phyloP scores from a whole-genome alignment of 2,113 vertebrate genomes.

The Eidolon helvum region DNA sequence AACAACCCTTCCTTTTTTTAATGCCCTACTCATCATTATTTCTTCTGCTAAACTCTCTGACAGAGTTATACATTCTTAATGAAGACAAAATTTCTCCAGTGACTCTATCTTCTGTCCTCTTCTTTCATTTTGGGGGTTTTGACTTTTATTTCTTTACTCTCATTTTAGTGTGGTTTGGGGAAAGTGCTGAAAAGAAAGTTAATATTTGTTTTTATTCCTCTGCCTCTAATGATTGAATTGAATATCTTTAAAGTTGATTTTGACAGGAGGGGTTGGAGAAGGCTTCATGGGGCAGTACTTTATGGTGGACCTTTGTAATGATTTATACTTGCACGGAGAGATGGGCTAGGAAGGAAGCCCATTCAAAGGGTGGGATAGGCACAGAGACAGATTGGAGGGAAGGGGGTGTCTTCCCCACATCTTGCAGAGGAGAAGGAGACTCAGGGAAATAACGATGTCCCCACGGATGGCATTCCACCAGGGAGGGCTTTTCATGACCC shows the following conservation, averaged over 20 bases:
- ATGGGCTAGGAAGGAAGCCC: background rate
- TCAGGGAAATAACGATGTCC: rapidly evolving
- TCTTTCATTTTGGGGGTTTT: background rate
- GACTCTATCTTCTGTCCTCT: background rate
- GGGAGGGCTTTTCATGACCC: background rate
- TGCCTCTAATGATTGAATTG: background rate
- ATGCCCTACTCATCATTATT: background rate
- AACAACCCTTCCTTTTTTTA: background rate
- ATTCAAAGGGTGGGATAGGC: background rate
- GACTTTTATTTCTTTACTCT: background rate
- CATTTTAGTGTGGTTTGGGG: background rate
- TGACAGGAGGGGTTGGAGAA: background rate
- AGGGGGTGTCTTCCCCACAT: background rate
- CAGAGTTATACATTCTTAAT: background rate
- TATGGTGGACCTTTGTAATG: background rate
- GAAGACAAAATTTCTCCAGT: background rate
- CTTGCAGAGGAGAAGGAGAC: background rate
- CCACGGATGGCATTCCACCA: background rate
- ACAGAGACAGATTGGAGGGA: background rate
- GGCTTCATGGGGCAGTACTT: background rate
- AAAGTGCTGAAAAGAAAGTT: background rate
- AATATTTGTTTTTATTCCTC: background rate
- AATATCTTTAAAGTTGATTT: background rate
- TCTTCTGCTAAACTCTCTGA: background rate
- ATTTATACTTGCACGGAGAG: background rate